Evolutionary conservation across 2,113 vertebrate genomes (phyloP).

Genomic region (Vulpes ferrilata): DNA sequence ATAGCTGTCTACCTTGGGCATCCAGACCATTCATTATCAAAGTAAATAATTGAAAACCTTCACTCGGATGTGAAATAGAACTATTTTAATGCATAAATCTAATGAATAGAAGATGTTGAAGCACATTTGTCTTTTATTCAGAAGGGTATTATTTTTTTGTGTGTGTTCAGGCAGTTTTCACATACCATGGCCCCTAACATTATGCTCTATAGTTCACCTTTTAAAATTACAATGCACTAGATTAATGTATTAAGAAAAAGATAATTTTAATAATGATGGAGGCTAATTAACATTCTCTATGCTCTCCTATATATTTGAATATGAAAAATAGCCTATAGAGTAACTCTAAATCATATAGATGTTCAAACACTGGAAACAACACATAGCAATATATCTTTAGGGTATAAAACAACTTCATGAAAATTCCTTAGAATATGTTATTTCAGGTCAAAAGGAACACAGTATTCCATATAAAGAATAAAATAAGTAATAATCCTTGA

Average conservation of each 20-base stretch:
- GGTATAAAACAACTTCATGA: not conserved
- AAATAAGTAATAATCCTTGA: not conserved
- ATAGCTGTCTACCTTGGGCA: not conserved
- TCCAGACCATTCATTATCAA: not conserved
- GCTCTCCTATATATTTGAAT: not conserved
- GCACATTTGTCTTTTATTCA: not conserved
- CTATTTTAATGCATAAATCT: not conserved
- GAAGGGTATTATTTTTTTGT: conserved; percentile 5
- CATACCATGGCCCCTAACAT: not conserved
- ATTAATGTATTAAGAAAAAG: not conserved
- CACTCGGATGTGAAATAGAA: conserved; percentile 15
- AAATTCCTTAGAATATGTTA: not conserved
- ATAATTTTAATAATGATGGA: not conserved
- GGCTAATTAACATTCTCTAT: not conserved
- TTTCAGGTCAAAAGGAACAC: not conserved
- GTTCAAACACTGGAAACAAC: not conserved
- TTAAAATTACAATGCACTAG: not conserved
- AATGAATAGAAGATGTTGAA: not conserved
- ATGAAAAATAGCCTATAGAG: not conserved
- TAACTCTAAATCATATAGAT: not conserved
- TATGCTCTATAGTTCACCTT: not conserved
- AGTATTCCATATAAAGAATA: not conserved
- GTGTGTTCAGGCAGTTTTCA: not conserved
- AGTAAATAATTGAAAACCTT: conserved; percentile 45
- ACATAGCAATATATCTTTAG: not conserved